Evolutionary conservation across 2,888 invertebrate genomes (phyloP).

Genomic region (Thalpophila matura): DNA sequence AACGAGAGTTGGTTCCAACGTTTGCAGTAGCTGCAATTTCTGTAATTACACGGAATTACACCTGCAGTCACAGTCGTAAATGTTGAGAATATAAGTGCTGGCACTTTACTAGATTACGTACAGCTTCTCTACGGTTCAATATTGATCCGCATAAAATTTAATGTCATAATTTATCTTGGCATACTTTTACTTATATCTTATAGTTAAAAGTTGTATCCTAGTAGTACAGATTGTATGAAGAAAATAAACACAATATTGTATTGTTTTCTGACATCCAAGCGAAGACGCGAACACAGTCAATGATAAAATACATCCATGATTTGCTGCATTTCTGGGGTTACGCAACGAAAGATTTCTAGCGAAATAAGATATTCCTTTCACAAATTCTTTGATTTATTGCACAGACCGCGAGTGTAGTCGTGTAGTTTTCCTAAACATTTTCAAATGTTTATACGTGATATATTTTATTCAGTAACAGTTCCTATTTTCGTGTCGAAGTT

Average conservation of each 20-base stretch:
- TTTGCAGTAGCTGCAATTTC: slow-evolving; percentile 1
- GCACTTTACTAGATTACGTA: slow-evolving; percentile 16
- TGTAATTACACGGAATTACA: slow-evolving; percentile 12
- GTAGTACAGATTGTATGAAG: no score
- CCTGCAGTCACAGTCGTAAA: neutral
- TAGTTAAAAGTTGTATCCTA: no score
- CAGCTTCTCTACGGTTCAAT: neutral
- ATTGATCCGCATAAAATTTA: no score
- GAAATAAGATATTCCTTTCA: slow-evolving; percentile 11
- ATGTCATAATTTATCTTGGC: no score
- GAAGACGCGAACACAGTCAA: no score
- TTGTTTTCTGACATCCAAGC: no score
- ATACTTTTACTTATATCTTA: no score
- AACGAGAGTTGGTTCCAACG: neutral
- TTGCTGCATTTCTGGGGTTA: slow-evolving; percentile 1
- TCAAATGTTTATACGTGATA: slow-evolving; percentile 1
- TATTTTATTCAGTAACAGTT: slow-evolving; percentile 32
- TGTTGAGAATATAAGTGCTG: slow-evolving; percentile 9
- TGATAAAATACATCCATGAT: slow-evolving; percentile 5
- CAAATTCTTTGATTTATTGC: slow-evolving; percentile 30
- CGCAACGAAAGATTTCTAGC: slow-evolving; percentile 3
- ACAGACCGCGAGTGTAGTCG: neutral
- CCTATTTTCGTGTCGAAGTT: slow-evolving; percentile 4
- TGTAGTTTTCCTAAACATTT: slow-evolving; percentile 8
- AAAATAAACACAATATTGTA: no score